These are phyloP conservation scores for Leptinotarsa juncta DNA, from an alignment of 2,888 invertebrate genomes.

Conservation along the genomic window DNA sequence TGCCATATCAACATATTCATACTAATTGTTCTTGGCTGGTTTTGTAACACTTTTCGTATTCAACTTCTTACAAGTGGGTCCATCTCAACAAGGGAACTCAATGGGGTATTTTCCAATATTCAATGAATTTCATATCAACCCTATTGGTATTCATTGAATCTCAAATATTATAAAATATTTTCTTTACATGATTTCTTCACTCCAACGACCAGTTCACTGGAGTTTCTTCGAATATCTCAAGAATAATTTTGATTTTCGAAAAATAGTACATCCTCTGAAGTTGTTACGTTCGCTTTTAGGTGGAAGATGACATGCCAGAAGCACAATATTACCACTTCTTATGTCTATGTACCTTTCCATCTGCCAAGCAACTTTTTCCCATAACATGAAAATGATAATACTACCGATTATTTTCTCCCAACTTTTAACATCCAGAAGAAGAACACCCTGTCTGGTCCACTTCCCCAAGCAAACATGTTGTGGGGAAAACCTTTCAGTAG, in stretches of 20 bases:
- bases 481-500: background rate
- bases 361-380: background rate
- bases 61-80: no score
- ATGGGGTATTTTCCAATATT: no score
- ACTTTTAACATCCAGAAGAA: background rate
- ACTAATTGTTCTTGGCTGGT: no score
- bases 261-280: conserved; percentile 20
- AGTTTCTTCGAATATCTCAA: background rate
- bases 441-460: conserved; percentile 5
- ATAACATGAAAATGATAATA: conserved; percentile 8
- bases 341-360: background rate
- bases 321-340: background rate
- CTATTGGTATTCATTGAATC: no score
- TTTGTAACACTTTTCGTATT: no score
- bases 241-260: background rate
- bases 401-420: conserved; percentile 18
- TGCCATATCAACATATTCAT: no score
- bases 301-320: conserved; percentile 1
- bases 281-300: background rate
- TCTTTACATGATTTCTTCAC: no score
- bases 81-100: no score
- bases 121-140: no score
- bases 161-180: no score
- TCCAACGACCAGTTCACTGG: conserved; percentile 5
- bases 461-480: conserved; percentile 6